phyloP scores from a whole-genome alignment of 2,113 vertebrate species.

The Phodopus roborovskii region DNA sequence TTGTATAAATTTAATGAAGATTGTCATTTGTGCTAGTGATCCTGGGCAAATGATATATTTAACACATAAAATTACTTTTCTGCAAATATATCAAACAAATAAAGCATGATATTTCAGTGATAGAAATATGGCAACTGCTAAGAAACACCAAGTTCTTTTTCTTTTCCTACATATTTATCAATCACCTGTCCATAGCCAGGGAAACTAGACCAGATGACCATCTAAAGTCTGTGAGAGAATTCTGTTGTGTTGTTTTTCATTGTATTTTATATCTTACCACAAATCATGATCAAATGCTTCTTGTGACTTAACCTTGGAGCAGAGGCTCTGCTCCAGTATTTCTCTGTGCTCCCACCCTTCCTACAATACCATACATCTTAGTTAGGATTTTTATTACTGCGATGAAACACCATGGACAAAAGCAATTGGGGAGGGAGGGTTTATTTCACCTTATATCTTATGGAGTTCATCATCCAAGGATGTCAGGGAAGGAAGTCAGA shows the following conservation, averaged over 20 bases:
- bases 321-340: not conserved
- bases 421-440: not conserved
- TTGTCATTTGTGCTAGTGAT: not conserved
- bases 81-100: not conserved
- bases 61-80: not conserved
- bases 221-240: not conserved
- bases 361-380: not conserved
- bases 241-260: not conserved
- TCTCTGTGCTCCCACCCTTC: not conserved
- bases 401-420: not conserved
- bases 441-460: not conserved
- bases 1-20: not conserved
- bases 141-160: not conserved
- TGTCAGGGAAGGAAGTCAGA: not conserved
- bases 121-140: not conserved
- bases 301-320: not conserved
- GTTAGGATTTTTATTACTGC: not conserved
- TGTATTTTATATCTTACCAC: not conserved
- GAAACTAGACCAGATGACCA: not conserved
- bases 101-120: not conserved
- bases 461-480: not conserved
- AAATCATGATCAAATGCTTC: not conserved
- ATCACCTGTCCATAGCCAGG: not conserved
- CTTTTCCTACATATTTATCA: not conserved
- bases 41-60: not conserved